Evolutionary conservation across 2,113 vertebrate genomes (phyloP).

Genomic region (Megaleporinus macrocephalus): DNA sequence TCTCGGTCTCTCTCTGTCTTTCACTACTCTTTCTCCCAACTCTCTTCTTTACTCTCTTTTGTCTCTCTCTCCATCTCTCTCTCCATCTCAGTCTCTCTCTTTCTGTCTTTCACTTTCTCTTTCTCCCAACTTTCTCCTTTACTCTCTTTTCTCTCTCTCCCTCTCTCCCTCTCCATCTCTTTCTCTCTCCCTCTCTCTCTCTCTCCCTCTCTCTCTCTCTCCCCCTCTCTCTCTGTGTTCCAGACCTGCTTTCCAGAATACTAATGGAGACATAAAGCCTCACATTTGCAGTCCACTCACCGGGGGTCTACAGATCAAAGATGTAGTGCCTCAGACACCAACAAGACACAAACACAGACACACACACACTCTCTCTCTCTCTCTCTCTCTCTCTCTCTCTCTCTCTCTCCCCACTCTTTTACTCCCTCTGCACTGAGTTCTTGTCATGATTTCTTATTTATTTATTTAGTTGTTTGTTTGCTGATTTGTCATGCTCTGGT

Average conservation of each 20-base stretch:
- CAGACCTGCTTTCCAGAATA: constrained; percentile 60
- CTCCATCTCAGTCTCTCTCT: no score
- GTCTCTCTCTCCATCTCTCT: not conserved
- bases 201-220: not conserved
- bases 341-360: constrained; percentile 46
- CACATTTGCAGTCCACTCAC: constrained; percentile 59
- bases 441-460: not conserved
- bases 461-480: not conserved
- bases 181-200: not conserved
- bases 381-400: no score
- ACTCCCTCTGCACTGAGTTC: not conserved
- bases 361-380: constrained; percentile 27
- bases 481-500: not conserved
- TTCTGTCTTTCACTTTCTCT: not conserved
- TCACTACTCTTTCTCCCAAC: no score
- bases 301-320: constrained; percentile 64
- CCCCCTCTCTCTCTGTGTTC: not conserved
- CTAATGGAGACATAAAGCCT: constrained; percentile 64
- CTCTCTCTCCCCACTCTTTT: not conserved
- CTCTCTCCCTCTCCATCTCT: not conserved
- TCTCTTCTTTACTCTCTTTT: not conserved
- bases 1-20: constrained; percentile 4
- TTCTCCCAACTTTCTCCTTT: not conserved
- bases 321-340: constrained; percentile 55
- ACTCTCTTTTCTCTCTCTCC: not conserved